Evolutionary conservation across 2,113 vertebrate genomes (phyloP).

Genomic region (Chionis minor): DNA sequence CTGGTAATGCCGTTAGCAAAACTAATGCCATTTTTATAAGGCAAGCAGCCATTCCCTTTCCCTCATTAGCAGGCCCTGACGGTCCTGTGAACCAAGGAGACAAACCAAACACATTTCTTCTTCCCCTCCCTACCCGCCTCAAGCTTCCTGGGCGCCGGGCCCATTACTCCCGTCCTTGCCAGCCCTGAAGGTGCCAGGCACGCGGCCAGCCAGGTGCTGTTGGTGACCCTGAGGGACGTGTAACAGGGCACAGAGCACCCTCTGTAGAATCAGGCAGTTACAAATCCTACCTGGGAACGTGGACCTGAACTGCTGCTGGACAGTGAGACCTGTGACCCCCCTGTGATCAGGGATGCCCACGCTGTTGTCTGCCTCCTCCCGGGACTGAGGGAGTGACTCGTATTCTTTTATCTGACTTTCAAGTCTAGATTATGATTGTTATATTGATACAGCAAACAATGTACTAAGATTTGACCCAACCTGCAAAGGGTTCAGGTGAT

Average conservation of each 20-base stretch:
- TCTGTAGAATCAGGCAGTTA: background rate
- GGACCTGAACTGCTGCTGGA: background rate
- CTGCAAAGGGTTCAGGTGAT: background rate
- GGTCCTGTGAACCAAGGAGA: background rate
- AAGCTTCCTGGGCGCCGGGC: background rate
- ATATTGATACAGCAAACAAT: background rate
- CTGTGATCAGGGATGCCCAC: background rate
- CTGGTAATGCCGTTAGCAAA: fast-evolving
- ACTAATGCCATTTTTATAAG: background rate
- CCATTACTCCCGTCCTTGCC: background rate
- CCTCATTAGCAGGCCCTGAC: background rate
- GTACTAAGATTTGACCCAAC: fast-evolving
- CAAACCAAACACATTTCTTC: background rate
- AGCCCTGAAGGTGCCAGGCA: background rate
- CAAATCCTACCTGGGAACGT: background rate
- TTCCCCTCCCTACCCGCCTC: background rate
- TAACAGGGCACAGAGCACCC: background rate
- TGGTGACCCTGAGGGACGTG: background rate
- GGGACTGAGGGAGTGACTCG: background rate
- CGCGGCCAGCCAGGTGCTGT: background rate
- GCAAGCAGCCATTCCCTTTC: background rate
- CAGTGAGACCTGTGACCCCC: fast-evolving
- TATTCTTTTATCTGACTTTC: background rate
- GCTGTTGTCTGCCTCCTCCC: background rate
- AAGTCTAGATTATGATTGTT: background rate